phyloP scores from a whole-genome alignment of 1,140 invertebrate genomes.

The Drosophila tropicalis region DNA sequence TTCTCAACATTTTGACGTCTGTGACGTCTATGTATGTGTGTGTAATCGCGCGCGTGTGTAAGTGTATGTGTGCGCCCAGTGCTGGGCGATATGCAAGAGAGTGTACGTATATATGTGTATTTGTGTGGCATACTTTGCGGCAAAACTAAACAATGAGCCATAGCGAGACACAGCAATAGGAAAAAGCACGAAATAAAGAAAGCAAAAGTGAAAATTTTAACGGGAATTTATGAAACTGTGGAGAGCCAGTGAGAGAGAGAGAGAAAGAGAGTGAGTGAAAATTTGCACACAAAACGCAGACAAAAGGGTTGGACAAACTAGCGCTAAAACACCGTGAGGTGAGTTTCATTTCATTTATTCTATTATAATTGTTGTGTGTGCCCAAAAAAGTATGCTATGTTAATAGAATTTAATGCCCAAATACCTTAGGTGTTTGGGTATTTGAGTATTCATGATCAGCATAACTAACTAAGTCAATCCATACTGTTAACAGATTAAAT shows the following conservation, averaged over 20 bases:
- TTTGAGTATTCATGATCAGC: background rate
- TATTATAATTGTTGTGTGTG: background rate
- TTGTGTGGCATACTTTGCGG: slow-evolving; percentile 50
- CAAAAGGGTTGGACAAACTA: slow-evolving; percentile 31
- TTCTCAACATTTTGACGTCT: slow-evolving; percentile 17
- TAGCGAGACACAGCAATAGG: slow-evolving; percentile 42
- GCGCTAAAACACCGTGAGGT: slow-evolving; percentile 30
- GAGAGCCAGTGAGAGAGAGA: slow-evolving; percentile 8
- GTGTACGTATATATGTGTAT: slow-evolving; percentile 36
- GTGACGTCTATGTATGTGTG: slow-evolving; percentile 5
- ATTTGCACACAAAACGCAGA: slow-evolving; percentile 41
- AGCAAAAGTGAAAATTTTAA: slow-evolving; percentile 19
- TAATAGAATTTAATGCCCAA: background rate
- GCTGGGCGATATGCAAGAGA: slow-evolving; percentile 30
- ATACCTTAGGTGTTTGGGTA: no score
- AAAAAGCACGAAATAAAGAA: slow-evolving; percentile 23
- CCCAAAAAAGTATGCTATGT: slow-evolving; percentile 32
- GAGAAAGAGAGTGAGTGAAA: slow-evolving; percentile 13
- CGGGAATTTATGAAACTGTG: background rate
- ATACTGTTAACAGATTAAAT: no score
- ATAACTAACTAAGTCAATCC: no score
- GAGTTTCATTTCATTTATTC: slow-evolving; percentile 12
- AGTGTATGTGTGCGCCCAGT: slow-evolving; percentile 35
- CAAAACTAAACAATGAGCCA: slow-evolving; percentile 48
- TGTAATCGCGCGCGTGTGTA: slow-evolving; percentile 29